Evolutionary conservation across 2,113 vertebrate genomes (phyloP).

Genomic region (Anas platyrhynchos): DNA sequence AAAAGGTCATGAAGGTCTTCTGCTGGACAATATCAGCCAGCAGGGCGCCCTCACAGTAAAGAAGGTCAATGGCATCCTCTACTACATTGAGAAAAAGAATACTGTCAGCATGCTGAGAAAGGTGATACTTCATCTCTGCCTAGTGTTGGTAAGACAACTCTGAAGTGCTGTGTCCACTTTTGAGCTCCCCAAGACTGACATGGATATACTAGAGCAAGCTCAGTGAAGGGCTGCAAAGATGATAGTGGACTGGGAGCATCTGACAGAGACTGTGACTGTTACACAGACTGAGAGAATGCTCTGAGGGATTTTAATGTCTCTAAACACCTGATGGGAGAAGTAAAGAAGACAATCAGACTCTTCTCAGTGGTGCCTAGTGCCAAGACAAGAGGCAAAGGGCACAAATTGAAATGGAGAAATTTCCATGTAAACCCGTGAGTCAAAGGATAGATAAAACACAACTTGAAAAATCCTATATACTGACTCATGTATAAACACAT

Average conservation of each 20-base stretch:
- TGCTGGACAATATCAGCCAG: too few relatives aligned
- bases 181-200: not conserved
- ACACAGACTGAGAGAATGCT: not conserved
- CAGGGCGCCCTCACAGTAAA: too few relatives aligned
- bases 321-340: not conserved
- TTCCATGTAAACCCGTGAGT: not conserved
- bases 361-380: not conserved
- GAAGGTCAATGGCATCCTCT: too few relatives aligned
- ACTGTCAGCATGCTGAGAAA: too few relatives aligned
- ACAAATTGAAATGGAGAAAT: not conserved
- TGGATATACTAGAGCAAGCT: not conserved
- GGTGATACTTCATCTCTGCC: not conserved
- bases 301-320: not conserved
- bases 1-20: too few relatives aligned
- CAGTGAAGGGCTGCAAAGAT: not conserved
- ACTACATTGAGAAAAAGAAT: too few relatives aligned
- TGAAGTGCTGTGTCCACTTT: not conserved
- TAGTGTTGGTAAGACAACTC: not conserved
- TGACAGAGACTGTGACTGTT: not conserved
- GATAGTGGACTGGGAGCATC: too few relatives aligned
- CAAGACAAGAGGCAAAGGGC: not conserved
- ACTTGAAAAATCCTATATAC: not conserved
- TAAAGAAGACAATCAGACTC: not conserved
- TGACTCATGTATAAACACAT: not conserved
- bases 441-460: not conserved